Conservation (phyloP, 2,113 vertebrate species). For the Coptodon rendalli region DNA sequence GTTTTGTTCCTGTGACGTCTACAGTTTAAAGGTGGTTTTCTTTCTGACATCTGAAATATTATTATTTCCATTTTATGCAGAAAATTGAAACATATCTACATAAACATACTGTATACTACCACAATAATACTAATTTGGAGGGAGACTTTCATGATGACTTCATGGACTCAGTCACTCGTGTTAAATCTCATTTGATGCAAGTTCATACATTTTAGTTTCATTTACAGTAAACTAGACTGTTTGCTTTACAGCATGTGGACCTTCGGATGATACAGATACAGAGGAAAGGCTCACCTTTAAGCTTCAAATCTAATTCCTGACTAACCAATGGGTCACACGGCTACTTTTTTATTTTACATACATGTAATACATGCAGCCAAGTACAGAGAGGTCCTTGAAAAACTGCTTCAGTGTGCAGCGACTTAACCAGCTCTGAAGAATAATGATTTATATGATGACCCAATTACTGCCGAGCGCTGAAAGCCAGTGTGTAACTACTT, state of each 20-base stretch:
- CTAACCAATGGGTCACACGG: neutral
- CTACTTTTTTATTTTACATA: neutral
- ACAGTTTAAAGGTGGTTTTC: neutral
- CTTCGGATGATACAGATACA: neutral
- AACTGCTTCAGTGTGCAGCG: neutral
- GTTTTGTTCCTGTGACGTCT: neutral
- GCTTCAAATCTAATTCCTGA: neutral
- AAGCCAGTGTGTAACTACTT: neutral
- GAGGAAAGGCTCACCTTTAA: neutral
- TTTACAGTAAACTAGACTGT: neutral
- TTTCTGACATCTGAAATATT: neutral
- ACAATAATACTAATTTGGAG: neutral
- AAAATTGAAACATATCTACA: rapidly evolving
- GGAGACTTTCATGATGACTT: neutral
- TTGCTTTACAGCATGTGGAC: rapidly evolving
- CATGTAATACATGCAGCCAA: neutral
- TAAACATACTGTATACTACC: neutral
- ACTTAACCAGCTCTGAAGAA: neutral
- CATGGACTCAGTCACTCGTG: neutral
- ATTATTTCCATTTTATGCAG: neutral
- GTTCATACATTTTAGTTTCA: neutral
- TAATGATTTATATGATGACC: neutral
- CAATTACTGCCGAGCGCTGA: neutral
- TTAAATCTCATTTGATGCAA: neutral
- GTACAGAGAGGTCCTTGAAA: neutral